Evolutionary conservation across 2,797 vertebrate species (phyloP).

Genomic region (Brotula barbata): DNA sequence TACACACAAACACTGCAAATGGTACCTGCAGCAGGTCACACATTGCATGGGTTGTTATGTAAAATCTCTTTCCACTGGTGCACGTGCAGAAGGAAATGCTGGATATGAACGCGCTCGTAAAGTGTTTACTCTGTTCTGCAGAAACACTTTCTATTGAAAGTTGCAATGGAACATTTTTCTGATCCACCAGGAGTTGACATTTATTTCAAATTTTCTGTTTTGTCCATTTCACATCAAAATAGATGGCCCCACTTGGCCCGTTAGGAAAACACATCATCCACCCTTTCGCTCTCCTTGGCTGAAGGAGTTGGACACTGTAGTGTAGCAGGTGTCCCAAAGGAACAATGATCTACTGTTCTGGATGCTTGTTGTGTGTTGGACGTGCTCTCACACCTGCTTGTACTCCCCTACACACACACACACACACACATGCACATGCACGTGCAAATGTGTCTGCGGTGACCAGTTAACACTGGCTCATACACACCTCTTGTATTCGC

Average conservation of each 20-base stretch:
- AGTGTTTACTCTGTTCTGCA: slow-evolving; percentile 29
- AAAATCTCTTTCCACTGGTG: slow-evolving; percentile 24
- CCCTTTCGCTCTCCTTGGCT: slow-evolving; percentile 48
- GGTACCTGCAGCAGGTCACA: not conserved
- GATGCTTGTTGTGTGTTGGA: slow-evolving; percentile 45
- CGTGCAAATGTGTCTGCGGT: slow-evolving; percentile 34
- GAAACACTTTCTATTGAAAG: slow-evolving; percentile 53
- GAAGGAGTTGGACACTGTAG: slow-evolving; percentile 52
- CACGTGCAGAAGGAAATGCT: slow-evolving; percentile 15
- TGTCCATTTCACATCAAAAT: slow-evolving; percentile 57
- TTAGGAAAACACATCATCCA: slow-evolving; percentile 46
- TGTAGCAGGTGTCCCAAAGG: slow-evolving; percentile 69
- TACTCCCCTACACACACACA: slow-evolving; percentile 6
- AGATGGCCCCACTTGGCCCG: slow-evolving; percentile 45
- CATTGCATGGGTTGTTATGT: not conserved
- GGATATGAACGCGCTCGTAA: slow-evolving; percentile 18
- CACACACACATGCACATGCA: slow-evolving; percentile 13
- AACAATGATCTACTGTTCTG: slow-evolving; percentile 68
- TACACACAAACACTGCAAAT: not conserved
- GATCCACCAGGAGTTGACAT: slow-evolving; percentile 43
- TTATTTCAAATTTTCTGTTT: slow-evolving; percentile 56
- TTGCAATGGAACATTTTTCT: too few species aligned
- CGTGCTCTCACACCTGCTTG: slow-evolving; percentile 64
- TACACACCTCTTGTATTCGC: slow-evolving; percentile 42
- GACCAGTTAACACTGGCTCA: slow-evolving; percentile 39